Conservation (phyloP, 2,113 vertebrate genomes). For the Cairina moschata region DNA sequence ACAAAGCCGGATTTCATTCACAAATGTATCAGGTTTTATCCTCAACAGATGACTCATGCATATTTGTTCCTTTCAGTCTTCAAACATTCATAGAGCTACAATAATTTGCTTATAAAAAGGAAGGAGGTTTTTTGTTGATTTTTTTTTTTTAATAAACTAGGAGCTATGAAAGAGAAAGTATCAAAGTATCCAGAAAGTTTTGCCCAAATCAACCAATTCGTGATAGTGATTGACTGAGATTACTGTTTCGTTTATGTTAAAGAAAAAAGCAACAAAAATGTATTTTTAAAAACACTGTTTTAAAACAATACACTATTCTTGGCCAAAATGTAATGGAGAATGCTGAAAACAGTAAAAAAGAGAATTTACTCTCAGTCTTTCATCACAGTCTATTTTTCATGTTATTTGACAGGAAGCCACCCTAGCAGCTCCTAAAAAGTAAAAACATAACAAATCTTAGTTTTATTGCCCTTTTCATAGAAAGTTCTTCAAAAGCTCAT, state of each 20-base stretch:
- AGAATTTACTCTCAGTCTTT: not conserved
- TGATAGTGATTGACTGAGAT: not conserved
- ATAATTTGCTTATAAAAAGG: not conserved
- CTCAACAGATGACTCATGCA: not conserved
- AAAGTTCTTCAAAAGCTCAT: not conserved
- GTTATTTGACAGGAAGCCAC: constrained; percentile 25
- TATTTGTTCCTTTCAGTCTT: not conserved
- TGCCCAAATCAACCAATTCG: not conserved
- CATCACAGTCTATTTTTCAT: not conserved
- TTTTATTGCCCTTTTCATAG: constrained; percentile 19
- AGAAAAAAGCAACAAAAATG: not conserved
- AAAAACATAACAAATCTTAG: not conserved
- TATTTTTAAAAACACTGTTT: not conserved
- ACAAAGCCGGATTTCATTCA: constrained; percentile 32
- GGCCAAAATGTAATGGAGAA: constrained; percentile 13
- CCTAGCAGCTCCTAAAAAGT: constrained; percentile 1
- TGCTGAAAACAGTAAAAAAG: not conserved
- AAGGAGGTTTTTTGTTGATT: not conserved
- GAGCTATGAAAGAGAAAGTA: not conserved
- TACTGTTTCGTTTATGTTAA: not conserved
- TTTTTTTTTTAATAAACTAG: not conserved
- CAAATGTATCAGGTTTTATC: constrained; percentile 21
- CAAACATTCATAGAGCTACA: not conserved
- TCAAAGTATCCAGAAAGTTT: not conserved
- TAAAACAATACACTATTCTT: not conserved